Percentiles rank a stretch among this genome's conserved stretches.
phyloP scores from a whole-genome alignment of 1,140 invertebrate species.

The Lethrus apterus region DNA sequence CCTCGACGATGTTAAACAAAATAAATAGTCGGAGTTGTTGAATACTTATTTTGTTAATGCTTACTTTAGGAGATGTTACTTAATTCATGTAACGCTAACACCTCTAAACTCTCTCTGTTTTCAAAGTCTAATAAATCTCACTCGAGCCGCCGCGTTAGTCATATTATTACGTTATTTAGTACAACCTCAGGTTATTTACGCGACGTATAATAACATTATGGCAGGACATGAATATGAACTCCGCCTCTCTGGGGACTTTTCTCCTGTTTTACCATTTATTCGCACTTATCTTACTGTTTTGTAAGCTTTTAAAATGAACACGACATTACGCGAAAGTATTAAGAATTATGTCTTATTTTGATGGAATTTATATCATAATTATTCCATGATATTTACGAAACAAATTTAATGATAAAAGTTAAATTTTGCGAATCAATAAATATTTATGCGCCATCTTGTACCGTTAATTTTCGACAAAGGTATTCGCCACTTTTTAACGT shows the following conservation, averaged over 20 bases:
- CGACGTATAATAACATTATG: slow-evolving; percentile 27
- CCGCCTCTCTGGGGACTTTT: slow-evolving; percentile 22
- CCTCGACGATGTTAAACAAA: no score
- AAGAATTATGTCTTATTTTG: no score
- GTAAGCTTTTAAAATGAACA: slow-evolving; percentile 27
- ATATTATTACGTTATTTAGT: slow-evolving; percentile 31
- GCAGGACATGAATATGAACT: slow-evolving; percentile 28
- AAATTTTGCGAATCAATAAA: slow-evolving; percentile 20
- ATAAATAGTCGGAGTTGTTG: slow-evolving; percentile 12
- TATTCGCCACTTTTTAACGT: slow-evolving; percentile 29
- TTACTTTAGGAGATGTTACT: slow-evolving; percentile 10
- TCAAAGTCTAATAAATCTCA: slow-evolving; percentile 30
- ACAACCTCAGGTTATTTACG: slow-evolving; percentile 28
- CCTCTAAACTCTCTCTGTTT: slow-evolving; percentile 27
- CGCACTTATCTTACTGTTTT: slow-evolving; percentile 27
- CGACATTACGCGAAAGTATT: slow-evolving; percentile 17
- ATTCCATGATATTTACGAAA: no score
- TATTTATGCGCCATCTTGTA: slow-evolving; percentile 19
- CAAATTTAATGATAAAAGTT: no score
- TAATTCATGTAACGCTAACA: slow-evolving; percentile 23
- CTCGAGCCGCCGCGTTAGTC: slow-evolving; percentile 24
- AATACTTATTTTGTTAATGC: slow-evolving; percentile 11
- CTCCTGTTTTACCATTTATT: slow-evolving; percentile 25
- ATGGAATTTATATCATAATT: no score
- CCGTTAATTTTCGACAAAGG: slow-evolving; percentile 28